Evolutionary conservation across 2,797 vertebrate species (phyloP), one percentile per base, ranked within the genome.

Genomic region (Eulemur rubriventer): DNA sequence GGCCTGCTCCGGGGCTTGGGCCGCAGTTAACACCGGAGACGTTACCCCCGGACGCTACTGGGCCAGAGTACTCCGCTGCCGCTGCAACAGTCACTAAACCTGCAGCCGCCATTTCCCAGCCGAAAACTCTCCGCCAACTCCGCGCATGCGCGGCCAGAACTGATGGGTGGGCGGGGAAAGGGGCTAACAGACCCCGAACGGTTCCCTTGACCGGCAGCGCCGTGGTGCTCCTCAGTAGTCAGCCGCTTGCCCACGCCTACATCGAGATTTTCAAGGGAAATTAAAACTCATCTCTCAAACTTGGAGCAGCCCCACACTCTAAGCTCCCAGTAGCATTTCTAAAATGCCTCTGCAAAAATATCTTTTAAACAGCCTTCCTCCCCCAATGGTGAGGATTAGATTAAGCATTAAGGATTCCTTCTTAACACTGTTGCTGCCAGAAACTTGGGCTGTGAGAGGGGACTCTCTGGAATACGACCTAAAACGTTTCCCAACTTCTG

Each of bases 31-130:
- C 84, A 26, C 86, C 93, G 2, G 97, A 90, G n/a, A 94, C 95
- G 97, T 95, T 82, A 94, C 97, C 76, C 72, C 97, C 97, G 73
- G 93, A 92, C 72, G 82, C 83, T 2, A 4, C 94, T 0, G 95
- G 35, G 46, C 97, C 96, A 41, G 97, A 91, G 89, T 96, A 98
- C 79, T 96, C 88, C 30, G 97, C 93, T 98, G 81, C 98, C 96
- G 97, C 63, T 3, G 86, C 95, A 80, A 93, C 97, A 86, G 99
- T 98, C 2, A 98, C 97, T 98, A 99, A 98, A 96, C 99, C 99
- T 95, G 98, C 99, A 97, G 99, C 99, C 99, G 99, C 99, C 99
- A 99, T 99, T 99, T 99, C 98, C 98, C 98, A 97, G 98, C 99
- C 98, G 28, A 95, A 69, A 46, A 48, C 79, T 52, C 83, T 55